These are phyloP conservation scores for Pyrocephalus nanus DNA, from an alignment of 2,797 vertebrate genomes.

Conservation along the genomic window DNA sequence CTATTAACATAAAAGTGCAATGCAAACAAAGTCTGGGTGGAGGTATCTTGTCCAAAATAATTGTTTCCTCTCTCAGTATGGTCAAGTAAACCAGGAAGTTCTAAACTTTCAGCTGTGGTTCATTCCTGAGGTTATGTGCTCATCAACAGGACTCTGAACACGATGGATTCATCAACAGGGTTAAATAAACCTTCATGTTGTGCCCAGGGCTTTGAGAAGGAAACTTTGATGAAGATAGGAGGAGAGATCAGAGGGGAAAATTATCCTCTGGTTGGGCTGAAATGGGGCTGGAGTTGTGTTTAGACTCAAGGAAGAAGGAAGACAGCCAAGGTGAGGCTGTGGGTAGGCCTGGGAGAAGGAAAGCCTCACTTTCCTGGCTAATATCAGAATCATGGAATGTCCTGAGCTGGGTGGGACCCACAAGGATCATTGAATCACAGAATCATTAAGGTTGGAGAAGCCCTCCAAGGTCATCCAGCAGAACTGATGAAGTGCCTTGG, in stretches of 20 bases:
- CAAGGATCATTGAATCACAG: background rate
- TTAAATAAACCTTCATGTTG: background rate
- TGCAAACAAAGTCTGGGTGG: background rate
- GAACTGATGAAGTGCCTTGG: background rate
- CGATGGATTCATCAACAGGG: background rate
- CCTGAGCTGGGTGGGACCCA: background rate
- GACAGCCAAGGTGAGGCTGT: background rate
- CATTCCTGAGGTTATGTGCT: background rate
- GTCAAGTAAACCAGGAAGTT: background rate
- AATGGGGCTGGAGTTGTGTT: background rate
- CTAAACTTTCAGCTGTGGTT: background rate
- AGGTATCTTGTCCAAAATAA: background rate
- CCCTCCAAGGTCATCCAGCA: background rate
- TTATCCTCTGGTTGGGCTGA: background rate
- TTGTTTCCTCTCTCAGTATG: background rate
- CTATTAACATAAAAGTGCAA: background rate
- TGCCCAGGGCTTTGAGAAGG: background rate
- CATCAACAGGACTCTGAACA: background rate
- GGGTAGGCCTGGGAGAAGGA: background rate
- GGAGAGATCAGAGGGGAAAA: background rate
- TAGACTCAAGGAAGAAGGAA: background rate
- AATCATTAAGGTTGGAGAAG: background rate
- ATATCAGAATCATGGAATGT: background rate
- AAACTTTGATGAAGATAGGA: background rate
- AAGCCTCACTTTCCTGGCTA: background rate